These are phyloP conservation scores for Ectropis grisescens DNA, from an alignment of 1,140 invertebrate genomes.

Conservation along the genomic window DNA sequence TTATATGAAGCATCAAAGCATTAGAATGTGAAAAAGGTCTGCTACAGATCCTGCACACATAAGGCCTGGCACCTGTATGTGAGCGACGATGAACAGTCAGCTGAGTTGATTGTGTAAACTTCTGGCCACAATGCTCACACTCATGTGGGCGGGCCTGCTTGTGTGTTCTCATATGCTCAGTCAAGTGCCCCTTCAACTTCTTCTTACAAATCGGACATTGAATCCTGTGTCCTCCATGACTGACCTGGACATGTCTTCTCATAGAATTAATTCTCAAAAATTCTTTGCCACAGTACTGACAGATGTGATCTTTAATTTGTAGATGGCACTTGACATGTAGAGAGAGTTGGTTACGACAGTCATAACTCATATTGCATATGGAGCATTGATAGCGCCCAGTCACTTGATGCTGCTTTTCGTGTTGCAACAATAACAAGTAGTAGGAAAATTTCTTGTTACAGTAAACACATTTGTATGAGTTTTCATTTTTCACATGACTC, in stretches of 20 bases:
- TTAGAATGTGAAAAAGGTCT: slow-evolving; percentile 87
- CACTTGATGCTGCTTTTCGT: slow-evolving; percentile 89
- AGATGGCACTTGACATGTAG: slow-evolving; percentile 86
- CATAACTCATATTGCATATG: slow-evolving; percentile 84
- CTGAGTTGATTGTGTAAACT: slow-evolving; percentile 94
- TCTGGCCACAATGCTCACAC: slow-evolving; percentile 93
- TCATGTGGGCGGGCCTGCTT: slow-evolving; percentile 88
- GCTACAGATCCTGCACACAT: slow-evolving; percentile 83
- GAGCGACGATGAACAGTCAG: slow-evolving; percentile 94
- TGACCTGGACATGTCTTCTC: slow-evolving; percentile 86
- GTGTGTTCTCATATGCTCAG: slow-evolving; percentile 89
- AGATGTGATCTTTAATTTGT: slow-evolving; percentile 91
- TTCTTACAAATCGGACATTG: slow-evolving; percentile 92
- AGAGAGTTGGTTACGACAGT: slow-evolving; percentile 81
- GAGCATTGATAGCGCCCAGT: slow-evolving; percentile 81
- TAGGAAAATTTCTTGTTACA: slow-evolving; percentile 88
- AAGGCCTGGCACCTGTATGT: slow-evolving; percentile 88
- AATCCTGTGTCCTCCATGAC: slow-evolving; percentile 85
- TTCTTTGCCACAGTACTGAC: slow-evolving; percentile 87
- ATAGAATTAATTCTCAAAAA: slow-evolving; percentile 82
- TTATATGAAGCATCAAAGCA: slow-evolving; percentile 83
- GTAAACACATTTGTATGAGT: slow-evolving; percentile 87
- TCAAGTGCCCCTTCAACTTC: slow-evolving; percentile 87
- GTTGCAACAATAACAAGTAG: slow-evolving; percentile 85
- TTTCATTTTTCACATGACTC: slow-evolving; percentile 84